Evolutionary conservation across 2,888 invertebrate genomes (phyloP).

Genomic region (Scaptomyza tumidula): DNA sequence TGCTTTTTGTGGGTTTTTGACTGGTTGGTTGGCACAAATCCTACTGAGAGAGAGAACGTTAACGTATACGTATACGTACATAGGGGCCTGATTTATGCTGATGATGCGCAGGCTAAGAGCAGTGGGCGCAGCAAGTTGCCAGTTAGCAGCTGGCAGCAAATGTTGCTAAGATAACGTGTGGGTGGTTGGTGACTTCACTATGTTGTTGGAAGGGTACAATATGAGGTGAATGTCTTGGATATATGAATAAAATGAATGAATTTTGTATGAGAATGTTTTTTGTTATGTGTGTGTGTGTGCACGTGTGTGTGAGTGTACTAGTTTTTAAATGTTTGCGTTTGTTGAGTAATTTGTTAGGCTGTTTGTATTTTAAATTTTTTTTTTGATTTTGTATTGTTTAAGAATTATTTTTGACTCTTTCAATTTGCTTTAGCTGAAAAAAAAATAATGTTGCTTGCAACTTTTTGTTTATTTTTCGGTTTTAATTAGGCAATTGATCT

Average conservation of each 20-base stretch:
- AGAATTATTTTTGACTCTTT: slow-evolving; percentile 34
- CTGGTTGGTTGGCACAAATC: slow-evolving; percentile 48
- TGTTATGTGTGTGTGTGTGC: slow-evolving; percentile 6
- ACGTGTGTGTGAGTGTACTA: slow-evolving; percentile 25
- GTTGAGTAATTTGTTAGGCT: slow-evolving; percentile 76
- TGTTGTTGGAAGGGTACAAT: slow-evolving; percentile 10
- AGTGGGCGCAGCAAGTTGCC: slow-evolving; percentile 42
- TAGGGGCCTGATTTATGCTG: slow-evolving; percentile 74
- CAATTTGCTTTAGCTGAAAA: slow-evolving; percentile 35
- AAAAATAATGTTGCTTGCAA: slow-evolving; percentile 51
- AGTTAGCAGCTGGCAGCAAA: slow-evolving; percentile 22
- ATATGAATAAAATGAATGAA: slow-evolving; percentile 45
- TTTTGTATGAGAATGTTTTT: slow-evolving; percentile 27
- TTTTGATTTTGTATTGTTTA: slow-evolving; percentile 19
- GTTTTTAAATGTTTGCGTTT: neutral
- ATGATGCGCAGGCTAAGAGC: slow-evolving; percentile 51
- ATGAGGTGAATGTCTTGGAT: slow-evolving; percentile 56
- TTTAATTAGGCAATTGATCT: slow-evolving; percentile 26
- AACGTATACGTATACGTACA: neutral
- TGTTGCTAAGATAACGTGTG: slow-evolving; percentile 55
- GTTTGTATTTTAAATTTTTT: slow-evolving; percentile 47
- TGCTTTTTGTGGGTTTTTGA: slow-evolving; percentile 37
- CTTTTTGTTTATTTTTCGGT: neutral
- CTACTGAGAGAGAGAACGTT: slow-evolving; percentile 46
- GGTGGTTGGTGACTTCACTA: slow-evolving; percentile 54